These are phyloP conservation scores for Tringa solitaria DNA, from an alignment of 2,113 vertebrate species.

Conservation along the genomic window DNA sequence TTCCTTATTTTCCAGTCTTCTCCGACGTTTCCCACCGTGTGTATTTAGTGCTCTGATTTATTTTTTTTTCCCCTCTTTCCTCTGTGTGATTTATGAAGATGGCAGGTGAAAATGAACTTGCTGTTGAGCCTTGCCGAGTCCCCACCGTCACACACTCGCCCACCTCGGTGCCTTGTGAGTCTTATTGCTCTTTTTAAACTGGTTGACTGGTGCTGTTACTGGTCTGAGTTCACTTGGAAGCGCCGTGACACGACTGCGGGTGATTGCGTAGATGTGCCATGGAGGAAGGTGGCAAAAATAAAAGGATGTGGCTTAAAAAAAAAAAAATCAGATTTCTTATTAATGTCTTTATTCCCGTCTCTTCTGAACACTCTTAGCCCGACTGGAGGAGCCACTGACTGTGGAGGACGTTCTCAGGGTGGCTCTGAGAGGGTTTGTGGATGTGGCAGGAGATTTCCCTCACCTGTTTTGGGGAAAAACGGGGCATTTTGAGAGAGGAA, in stretches of 20 bases:
- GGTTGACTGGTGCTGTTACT: not conserved
- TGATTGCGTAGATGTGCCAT: rapidly evolving
- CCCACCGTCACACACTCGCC: rapidly evolving
- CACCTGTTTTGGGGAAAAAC: rapidly evolving
- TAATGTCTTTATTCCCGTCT: not conserved
- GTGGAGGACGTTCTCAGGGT: rapidly evolving
- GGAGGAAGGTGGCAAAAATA: not conserved
- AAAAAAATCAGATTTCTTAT: not conserved
- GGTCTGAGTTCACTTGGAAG: not conserved
- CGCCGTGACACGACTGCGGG: rapidly evolving
- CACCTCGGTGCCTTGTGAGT: not conserved
- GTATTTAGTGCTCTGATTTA: not conserved
- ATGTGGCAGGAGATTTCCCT: not conserved
- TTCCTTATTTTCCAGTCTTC: not conserved
- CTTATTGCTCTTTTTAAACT: not conserved
- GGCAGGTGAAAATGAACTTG: not conserved
- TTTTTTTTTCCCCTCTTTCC: not conserved
- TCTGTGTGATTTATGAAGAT: not conserved
- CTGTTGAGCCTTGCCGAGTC: not conserved
- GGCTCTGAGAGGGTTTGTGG: not conserved
- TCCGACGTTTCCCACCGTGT: rapidly evolving
- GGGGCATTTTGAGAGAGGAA: not conserved
- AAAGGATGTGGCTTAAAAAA: not conserved
- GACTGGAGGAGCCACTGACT: rapidly evolving
- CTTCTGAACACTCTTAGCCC: rapidly evolving